Evolutionary conservation across 2,113 vertebrate genomes (phyloP), one percentile per base, ranked within the genome.

Genomic region (Microcebus murinus): DNA sequence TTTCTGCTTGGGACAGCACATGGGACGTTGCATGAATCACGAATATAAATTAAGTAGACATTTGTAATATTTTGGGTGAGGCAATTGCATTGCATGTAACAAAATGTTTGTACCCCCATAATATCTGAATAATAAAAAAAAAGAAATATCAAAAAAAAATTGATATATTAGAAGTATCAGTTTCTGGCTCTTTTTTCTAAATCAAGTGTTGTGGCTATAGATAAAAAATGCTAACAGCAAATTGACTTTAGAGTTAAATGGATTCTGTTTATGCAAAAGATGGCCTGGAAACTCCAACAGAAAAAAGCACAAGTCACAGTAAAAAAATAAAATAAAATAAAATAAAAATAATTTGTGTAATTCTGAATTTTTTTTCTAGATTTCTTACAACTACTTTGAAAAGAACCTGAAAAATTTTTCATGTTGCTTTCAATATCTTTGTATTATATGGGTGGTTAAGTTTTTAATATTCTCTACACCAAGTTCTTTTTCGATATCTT

Each of bases 221-320:
- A 74, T 70, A 34, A 57, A 96, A 88, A 88, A 86, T 79, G 39
- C 48, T 80, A 61, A 88, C 0, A 68, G 7, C 4, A 70, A 96
- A 89, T 1, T 42, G 27, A 68, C 39, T 87, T 80, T n/a, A 94
- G 55, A 45, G 42, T 57, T 71, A 68, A 93, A 31, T 91, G 27
- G 15, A 88, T 82, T 71, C 86, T 96, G 36, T 5, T 93, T 89
- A 91, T 90, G 50, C 45, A 94, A 42, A 90, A 84, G 68, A 84
- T 73, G 8, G 18, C 11, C 48, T 74, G 9, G 9, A 92, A 71
- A 80, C 81, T 87, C 27, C 39, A 87, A 90, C 80, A 74, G 67
- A 45, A 84, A 96, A 90, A 90, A 77, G 4, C 39, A 77, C 17
- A 92, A 23, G 23, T 83, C 74, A 86, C 42, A 97, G 61, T 77